Evolutionary conservation across 2,113 vertebrate species (phyloP).

Genomic region (Leucopternis melanops): DNA sequence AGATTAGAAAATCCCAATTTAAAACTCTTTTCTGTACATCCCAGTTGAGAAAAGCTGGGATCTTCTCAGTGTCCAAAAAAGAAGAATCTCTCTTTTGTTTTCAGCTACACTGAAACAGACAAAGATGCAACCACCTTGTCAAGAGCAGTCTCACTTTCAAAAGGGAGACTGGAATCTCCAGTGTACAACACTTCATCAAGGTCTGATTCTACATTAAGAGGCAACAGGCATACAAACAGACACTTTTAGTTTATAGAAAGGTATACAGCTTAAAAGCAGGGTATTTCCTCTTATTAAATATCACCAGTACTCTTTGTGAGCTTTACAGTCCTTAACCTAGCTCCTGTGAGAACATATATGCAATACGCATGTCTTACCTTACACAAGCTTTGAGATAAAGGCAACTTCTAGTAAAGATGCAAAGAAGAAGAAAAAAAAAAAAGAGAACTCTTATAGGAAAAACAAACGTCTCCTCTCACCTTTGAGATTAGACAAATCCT

Average conservation of each 20-base stretch:
- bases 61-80: not conserved
- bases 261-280: not conserved
- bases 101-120: not conserved
- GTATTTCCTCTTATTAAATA: not conserved
- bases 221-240: not conserved
- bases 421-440: not conserved
- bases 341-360: not conserved
- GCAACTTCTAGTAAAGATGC: not conserved
- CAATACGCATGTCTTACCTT: not conserved
- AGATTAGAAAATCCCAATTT: not conserved
- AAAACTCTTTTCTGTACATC: not conserved
- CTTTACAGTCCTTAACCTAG: not conserved
- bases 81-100: not conserved
- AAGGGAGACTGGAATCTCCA: not conserved
- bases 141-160: not conserved
- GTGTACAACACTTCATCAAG: not conserved
- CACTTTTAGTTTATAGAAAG: not conserved
- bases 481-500: not conserved
- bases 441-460: not conserved
- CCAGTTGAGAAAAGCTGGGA: not conserved
- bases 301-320: not conserved
- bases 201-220: not conserved
- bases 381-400: not conserved
- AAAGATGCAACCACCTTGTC: not conserved
- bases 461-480: not conserved